phyloP scores from a whole-genome alignment of 2,113 vertebrate genomes.

The Vidua macroura region DNA sequence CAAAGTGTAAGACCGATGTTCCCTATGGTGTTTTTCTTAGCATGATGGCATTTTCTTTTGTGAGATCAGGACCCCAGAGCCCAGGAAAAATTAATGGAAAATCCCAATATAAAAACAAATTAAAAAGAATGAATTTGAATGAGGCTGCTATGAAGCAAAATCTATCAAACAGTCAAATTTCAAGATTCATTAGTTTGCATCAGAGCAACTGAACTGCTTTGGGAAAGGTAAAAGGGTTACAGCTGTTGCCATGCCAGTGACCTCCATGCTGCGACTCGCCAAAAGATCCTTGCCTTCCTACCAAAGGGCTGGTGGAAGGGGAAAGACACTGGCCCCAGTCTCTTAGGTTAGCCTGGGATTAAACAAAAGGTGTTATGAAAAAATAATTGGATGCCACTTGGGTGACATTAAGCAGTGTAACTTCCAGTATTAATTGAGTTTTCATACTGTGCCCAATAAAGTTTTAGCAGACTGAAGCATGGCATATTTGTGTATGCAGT shows the following conservation, averaged over 20 bases:
- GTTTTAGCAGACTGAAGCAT: slow-evolving; percentile 32
- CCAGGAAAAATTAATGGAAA: not conserved
- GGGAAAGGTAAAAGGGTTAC: not conserved
- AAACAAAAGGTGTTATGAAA: slow-evolving; percentile 39
- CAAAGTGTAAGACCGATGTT: not conserved
- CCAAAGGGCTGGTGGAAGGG: not conserved
- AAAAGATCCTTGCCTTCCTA: not conserved
- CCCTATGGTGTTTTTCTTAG: not conserved
- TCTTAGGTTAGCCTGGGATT: not conserved
- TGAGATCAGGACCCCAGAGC: not conserved
- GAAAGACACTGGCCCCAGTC: not conserved
- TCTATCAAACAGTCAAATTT: not conserved
- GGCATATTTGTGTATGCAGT: slow-evolving; percentile 51
- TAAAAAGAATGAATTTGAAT: not conserved
- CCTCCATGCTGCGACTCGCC: not conserved
- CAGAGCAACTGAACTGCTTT: not conserved
- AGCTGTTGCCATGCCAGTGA: not conserved
- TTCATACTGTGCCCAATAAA: slow-evolving; percentile 49
- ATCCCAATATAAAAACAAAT: not conserved
- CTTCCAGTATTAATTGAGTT: slow-evolving; percentile 61
- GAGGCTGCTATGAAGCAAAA: not conserved
- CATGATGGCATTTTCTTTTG: not conserved
- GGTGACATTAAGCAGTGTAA: slow-evolving; percentile 18
- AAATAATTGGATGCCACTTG: slow-evolving; percentile 40
- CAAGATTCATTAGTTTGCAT: slow-evolving; percentile 10